Percentiles rank a stretch among this genome's conserved stretches.
These are phyloP conservation scores for Acanthoscelides obtectus DNA, from an alignment of 2,888 invertebrate species.

Conservation along the genomic window DNA sequence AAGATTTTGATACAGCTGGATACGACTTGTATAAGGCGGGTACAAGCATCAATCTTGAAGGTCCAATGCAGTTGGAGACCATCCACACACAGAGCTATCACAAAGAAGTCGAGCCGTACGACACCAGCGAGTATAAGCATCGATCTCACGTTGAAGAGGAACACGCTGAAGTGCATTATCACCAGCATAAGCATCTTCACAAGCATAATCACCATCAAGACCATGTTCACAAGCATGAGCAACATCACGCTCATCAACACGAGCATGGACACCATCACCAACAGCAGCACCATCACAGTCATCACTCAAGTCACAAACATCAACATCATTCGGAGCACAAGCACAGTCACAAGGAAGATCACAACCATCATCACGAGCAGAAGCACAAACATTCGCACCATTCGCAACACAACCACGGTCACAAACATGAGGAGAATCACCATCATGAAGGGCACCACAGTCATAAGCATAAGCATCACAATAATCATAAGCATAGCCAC, in stretches of 20 bases:
- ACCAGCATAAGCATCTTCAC: constrained; percentile 38
- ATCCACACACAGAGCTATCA: constrained; percentile 33
- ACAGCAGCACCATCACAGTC: constrained; percentile 21
- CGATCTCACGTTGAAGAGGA: constrained; percentile 23
- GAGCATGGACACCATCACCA: constrained; percentile 24
- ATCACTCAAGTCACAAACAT: constrained; percentile 15
- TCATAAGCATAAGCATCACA: constrained; percentile 23
- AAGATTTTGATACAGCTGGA: constrained; percentile 19
- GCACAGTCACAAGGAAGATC: constrained; percentile 25
- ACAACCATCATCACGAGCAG: constrained; percentile 29
- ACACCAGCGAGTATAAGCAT: constrained; percentile 23
- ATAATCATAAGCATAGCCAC: constrained; percentile 24
- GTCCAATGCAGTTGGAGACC: constrained; percentile 34
- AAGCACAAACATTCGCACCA: constrained; percentile 29
- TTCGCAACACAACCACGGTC: constrained; percentile 27
- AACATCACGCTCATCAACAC: constrained; percentile 26
- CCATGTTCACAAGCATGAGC: constrained; percentile 29
- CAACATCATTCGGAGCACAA: constrained; percentile 20
- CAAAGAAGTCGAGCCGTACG: constrained; percentile 31
- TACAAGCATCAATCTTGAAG: constrained; percentile 27
- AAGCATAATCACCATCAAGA: constrained; percentile 35
- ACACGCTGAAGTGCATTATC: constrained; percentile 36
- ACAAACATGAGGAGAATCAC: constrained; percentile 21
- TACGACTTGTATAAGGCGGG: constrained; percentile 31
- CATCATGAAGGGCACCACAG: constrained; percentile 23